Conservation (phyloP, 2,797 vertebrate species). For the Myoxocephalus aenaeus region DNA sequence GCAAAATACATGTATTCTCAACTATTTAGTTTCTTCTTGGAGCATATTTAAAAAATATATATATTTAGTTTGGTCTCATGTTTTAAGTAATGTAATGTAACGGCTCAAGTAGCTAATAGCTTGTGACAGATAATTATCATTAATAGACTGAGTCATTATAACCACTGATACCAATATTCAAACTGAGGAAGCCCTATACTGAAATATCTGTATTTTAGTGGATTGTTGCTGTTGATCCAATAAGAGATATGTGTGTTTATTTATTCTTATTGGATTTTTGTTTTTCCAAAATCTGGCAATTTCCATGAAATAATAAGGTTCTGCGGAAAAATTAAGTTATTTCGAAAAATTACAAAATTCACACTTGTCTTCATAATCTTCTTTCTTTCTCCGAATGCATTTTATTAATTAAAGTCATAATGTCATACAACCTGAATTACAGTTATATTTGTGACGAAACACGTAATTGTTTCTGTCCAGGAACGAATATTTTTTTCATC, state of each 20-base stretch:
- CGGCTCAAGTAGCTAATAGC: background rate
- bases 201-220: background rate
- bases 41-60: background rate
- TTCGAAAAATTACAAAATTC: background rate
- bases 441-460: background rate
- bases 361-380: background rate
- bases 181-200: background rate
- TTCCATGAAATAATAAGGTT: background rate
- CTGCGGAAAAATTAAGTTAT: background rate
- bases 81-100: background rate
- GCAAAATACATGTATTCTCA: background rate
- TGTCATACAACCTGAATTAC: background rate
- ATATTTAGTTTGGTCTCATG: background rate
- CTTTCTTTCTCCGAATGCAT: background rate
- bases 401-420: background rate
- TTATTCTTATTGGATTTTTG: background rate
- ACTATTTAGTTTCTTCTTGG: background rate
- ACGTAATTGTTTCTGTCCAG: background rate
- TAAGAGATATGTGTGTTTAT: background rate
- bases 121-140: background rate
- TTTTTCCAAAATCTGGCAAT: background rate
- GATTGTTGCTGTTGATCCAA: background rate
- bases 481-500: conserved; percentile 3
- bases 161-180: background rate
- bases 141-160: background rate